These are phyloP conservation scores for Tenrec ecaudatus DNA, from an alignment of 2,113 vertebrate species.

Conservation along the genomic window DNA sequence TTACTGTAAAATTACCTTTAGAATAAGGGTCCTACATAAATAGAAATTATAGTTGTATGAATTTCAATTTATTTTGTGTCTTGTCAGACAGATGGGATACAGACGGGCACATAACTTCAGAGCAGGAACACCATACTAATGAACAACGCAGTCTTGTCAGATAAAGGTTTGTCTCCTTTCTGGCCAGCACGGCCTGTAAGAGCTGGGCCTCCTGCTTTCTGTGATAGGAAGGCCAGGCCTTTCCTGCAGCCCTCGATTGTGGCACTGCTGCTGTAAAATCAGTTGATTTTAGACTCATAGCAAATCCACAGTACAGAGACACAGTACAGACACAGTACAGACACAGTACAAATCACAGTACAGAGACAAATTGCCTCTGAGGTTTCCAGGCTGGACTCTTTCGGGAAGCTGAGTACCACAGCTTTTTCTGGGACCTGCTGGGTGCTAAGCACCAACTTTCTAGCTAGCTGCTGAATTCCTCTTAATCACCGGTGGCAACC, in stretches of 20 bases:
- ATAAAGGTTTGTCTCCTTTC: neutral
- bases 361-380: neutral
- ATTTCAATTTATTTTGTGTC: constrained; percentile 47
- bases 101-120: neutral
- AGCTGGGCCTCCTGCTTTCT: neutral
- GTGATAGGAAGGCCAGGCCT: neutral
- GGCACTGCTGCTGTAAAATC: neutral
- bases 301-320: neutral
- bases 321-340: too few species aligned
- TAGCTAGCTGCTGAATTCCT: too few species aligned
- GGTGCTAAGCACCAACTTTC: too few species aligned
- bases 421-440: too few species aligned
- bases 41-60: neutral
- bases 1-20: constrained; percentile 49
- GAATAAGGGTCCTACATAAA: neutral
- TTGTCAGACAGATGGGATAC: neutral
- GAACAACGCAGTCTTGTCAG: neutral
- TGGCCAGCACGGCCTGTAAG: neutral
- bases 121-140: neutral
- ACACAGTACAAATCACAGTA: too few species aligned
- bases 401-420: too few species aligned
- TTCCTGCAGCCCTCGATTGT: neutral
- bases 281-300: neutral
- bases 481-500: too few species aligned
- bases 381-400: neutral